Evolutionary conservation across 1,140 invertebrate genomes (phyloP).

Genomic region (Aradophagus sp.): DNA sequence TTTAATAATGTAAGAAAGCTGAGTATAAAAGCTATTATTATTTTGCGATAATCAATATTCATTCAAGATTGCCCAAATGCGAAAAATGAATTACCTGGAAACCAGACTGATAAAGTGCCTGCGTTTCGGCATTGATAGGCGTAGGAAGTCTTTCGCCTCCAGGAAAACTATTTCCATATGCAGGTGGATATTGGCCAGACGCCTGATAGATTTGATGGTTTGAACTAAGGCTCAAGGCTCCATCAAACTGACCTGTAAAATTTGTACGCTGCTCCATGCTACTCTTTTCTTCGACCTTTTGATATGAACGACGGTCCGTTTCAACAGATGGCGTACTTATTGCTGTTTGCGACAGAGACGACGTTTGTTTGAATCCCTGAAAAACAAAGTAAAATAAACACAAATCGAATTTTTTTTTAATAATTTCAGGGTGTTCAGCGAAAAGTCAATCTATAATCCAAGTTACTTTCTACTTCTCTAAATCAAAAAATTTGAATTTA

Average conservation of each 20-base stretch:
- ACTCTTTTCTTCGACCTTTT: constrained; percentile 67
- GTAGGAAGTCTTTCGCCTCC: constrained; percentile 50
- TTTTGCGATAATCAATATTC: too few relatives aligned
- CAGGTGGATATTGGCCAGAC: constrained; percentile 61
- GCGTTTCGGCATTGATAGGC: constrained; percentile 52
- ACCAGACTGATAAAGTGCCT: constrained; percentile 65
- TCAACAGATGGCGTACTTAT: constrained; percentile 51
- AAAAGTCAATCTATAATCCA: too few relatives aligned
- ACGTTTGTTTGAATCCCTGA: constrained; percentile 65
- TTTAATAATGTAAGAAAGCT: too few relatives aligned
- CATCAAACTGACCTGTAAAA: constrained; percentile 61
- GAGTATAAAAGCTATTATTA: too few relatives aligned
- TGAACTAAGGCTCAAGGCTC: constrained; percentile 53
- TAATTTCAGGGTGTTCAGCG: too few relatives aligned
- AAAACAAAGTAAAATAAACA: constrained; percentile 1
- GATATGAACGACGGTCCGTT: constrained; percentile 61
- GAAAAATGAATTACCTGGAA: constrained; percentile 58
- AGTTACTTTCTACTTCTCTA: too few relatives aligned
- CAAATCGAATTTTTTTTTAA: constrained; percentile 1
- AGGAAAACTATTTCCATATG: constrained; percentile 63
- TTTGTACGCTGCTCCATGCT: constrained; percentile 62
- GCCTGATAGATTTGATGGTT: constrained; percentile 69
- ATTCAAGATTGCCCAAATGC: constrained; percentile 1
- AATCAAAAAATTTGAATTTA: too few relatives aligned
- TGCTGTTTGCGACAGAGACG: constrained; percentile 59